Base-by-base conservation (phyloP, 2,797 vertebrate genomes). In the Pangasius mekongensis region DNA sequence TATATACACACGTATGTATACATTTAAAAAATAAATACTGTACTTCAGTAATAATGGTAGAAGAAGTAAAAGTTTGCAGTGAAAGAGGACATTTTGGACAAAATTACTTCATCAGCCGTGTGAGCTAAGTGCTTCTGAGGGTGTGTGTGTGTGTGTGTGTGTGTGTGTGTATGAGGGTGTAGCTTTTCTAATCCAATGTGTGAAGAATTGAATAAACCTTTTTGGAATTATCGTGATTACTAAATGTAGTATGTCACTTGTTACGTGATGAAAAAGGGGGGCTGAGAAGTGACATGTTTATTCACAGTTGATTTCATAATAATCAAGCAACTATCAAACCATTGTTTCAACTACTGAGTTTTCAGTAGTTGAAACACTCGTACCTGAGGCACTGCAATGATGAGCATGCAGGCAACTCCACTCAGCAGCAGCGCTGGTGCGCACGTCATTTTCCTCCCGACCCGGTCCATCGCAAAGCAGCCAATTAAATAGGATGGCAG, bases 401-500 rank as follows among this genome's bases (percentile, higher is more conserved):
- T 96, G 90, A 97, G 94, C 92, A 94, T 95, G 92, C 97, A 98
- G 86, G 96, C 93, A 6, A 97, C 85, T 22, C 96, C 97, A 11
- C 96, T 95, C 86, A 96, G 94, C 66, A 98, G 92, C 92, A 99
- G 96, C 83, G 96, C 96, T 0, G 97, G 96, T 78, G 95, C 95
- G 90, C 98, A 95, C 3, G 97, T 96, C 89, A 94, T 97, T 94
- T 96, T 98, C 93, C 98, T 96, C 87, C 98, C 98, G 52, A 99
- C 91, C 85, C 93, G 95, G 91, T 98, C 97, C 97, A 98, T 98
- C 71, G 94, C 96, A 91, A 96, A 89, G 93, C 97, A 98, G 90
- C 96, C 96, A 90, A 98, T 91, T 91, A 97, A 77, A 91, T 98
- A 98, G 43, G 97, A 97, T 66, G 98, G 98, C 85, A 99, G 89